Conservation (phyloP, 2,113 vertebrate species). For the Megalops atlanticus region DNA sequence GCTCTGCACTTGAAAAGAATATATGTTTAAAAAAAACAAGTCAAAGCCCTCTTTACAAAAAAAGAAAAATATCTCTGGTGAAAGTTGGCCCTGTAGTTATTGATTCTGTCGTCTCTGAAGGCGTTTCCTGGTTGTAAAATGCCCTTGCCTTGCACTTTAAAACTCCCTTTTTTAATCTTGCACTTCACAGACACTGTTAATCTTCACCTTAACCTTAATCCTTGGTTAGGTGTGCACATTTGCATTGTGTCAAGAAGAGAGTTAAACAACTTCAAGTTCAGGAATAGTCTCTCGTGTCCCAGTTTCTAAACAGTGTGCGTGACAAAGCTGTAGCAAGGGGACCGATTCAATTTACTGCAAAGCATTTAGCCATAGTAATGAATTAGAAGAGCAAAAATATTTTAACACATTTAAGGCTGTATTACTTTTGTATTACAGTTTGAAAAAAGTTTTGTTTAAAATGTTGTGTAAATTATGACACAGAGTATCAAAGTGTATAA, state of each 20-base stretch:
- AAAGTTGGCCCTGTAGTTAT: conserved; percentile 39
- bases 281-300: conserved; percentile 24
- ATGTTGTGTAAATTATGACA: conserved; percentile 32
- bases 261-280: conserved; percentile 14
- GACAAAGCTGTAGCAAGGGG: conserved; percentile 33
- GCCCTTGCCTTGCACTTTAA: conserved; percentile 74
- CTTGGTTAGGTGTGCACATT: not conserved
- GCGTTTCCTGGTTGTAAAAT: conserved; percentile 54
- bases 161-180: conserved; percentile 66
- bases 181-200: conserved; percentile 61
- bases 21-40: conserved; percentile 35
- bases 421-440: conserved; percentile 42
- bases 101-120: conserved; percentile 51
- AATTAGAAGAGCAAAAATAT: conserved; percentile 43
- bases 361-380: conserved; percentile 65
- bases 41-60: not conserved
- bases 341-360: conserved; percentile 42
- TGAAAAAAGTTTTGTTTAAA: conserved; percentile 43
- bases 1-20: conserved; percentile 54
- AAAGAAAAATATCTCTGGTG: not conserved
- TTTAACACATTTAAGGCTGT: conserved; percentile 44
- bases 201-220: conserved; percentile 49
- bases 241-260: conserved; percentile 44
- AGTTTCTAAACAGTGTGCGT: conserved; percentile 30
- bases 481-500: conserved; percentile 43